phyloP scores from a whole-genome alignment of 2,113 vertebrate genomes.

The Hirundichthys speculiger region DNA sequence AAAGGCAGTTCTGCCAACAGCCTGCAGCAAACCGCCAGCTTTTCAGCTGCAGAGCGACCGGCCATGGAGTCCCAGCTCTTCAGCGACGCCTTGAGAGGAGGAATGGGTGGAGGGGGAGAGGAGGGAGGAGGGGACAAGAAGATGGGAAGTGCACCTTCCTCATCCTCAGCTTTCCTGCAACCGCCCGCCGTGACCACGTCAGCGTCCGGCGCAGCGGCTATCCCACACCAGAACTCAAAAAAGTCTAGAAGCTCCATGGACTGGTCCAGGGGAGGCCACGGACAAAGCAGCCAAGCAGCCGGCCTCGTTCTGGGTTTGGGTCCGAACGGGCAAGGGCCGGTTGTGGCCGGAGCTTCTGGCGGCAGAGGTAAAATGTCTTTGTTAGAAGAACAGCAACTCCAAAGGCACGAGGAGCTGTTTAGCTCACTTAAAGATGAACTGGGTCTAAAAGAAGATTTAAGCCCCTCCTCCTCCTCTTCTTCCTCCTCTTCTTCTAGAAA shows the following conservation, averaged over 20 bases:
- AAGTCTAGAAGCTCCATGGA: slow-evolving; percentile 86
- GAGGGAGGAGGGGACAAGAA: slow-evolving; percentile 54
- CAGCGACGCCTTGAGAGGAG: slow-evolving; percentile 73
- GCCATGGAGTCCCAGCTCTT: slow-evolving; percentile 80
- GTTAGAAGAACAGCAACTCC: slow-evolving; percentile 82
- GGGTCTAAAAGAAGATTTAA: slow-evolving; percentile 87
- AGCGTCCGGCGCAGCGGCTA: slow-evolving; percentile 24
- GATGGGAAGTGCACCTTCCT: slow-evolving; percentile 44
- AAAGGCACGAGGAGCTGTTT: slow-evolving; percentile 88
- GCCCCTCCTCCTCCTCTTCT: slow-evolving; percentile 79
- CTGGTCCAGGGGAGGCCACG: slow-evolving; percentile 85
- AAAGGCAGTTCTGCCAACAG: slow-evolving; percentile 80
- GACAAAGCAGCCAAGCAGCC: slow-evolving; percentile 70
- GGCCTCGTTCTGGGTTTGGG: slow-evolving; percentile 73
- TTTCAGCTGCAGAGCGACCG: slow-evolving; percentile 67
- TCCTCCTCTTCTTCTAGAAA: slow-evolving; percentile 82
- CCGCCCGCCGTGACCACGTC: slow-evolving; percentile 70
- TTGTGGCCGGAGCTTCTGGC: slow-evolving; percentile 66
- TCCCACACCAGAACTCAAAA: slow-evolving; percentile 84
- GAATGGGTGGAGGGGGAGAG: slow-evolving; percentile 23
- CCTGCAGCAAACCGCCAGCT: slow-evolving; percentile 85
- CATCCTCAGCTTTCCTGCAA: slow-evolving; percentile 76
- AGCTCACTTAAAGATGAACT: slow-evolving; percentile 85
- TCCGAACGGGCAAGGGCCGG: slow-evolving; percentile 68
- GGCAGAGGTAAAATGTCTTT: slow-evolving; percentile 83